Conservation (phyloP, 2,797 vertebrate species). For the Sylvia borin region DNA sequence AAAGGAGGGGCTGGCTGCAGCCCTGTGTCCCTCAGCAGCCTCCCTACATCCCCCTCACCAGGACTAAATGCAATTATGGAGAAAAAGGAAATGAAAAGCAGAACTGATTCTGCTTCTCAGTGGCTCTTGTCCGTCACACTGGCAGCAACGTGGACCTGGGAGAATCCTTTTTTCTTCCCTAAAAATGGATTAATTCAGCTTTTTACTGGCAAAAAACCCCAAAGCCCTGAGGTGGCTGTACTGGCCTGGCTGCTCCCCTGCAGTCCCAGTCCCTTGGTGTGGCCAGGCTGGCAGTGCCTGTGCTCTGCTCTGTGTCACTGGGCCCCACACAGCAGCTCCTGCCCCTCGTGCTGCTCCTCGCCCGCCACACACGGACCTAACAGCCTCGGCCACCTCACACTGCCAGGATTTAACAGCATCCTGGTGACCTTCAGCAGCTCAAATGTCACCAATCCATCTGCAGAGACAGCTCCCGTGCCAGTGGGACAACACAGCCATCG, state of each 20-base stretch:
- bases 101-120: neutral
- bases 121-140: accelerated
- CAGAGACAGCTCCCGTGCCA: neutral
- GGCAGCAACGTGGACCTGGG: accelerated
- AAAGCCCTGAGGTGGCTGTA: neutral
- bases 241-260: neutral
- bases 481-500: neutral
- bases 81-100: neutral
- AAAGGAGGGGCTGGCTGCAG: neutral
- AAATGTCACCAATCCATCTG: neutral
- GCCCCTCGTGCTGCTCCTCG: accelerated
- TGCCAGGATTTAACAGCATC: neutral
- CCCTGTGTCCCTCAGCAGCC: neutral
- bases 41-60: neutral
- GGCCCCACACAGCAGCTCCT: neutral
- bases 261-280: neutral
- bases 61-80: neutral
- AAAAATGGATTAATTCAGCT: neutral
- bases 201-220: neutral
- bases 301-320: neutral
- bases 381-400: accelerated
- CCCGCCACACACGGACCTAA: accelerated
- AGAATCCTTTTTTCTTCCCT: neutral
- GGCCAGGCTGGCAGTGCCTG: neutral
- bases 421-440: neutral